phyloP scores from a whole-genome alignment of 2,888 invertebrate genomes.

The Andrena praecox region DNA sequence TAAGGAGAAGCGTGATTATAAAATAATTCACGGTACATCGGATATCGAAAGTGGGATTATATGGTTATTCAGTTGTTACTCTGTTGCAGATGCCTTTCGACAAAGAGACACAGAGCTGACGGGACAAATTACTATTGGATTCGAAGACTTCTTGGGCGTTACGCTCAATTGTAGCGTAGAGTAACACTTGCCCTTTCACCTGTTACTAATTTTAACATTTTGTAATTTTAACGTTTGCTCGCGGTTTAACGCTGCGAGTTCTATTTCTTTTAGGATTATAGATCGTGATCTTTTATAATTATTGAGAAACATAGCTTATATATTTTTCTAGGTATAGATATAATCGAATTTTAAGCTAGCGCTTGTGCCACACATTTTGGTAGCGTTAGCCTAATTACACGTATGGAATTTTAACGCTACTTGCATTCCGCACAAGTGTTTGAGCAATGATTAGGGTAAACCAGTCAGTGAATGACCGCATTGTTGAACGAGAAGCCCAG shows the following conservation, averaged over 20 bases:
- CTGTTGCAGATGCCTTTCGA: constrained; percentile 91
- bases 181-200: constrained; percentile 72
- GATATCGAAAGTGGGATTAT: neutral
- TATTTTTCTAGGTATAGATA: neutral
- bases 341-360: neutral
- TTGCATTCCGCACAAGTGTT: neutral
- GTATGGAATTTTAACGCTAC: neutral
- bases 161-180: constrained; percentile 90
- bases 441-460: neutral
- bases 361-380: neutral
- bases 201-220: constrained; percentile 14
- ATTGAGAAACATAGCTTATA: neutral
- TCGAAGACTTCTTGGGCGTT: constrained; percentile 96
- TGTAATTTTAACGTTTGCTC: constrained; percentile 3
- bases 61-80: constrained; percentile 15
- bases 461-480: too few relatives aligned
- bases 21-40: constrained; percentile 25
- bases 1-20: neutral
- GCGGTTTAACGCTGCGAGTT: neutral
- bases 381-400: neutral
- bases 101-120: constrained; percentile 91
- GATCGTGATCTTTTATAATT: neutral
- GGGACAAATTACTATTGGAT: constrained; percentile 93
- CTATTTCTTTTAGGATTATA: neutral
- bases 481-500: too few relatives aligned